These are phyloP conservation scores for Ctenosaura bakeri DNA, from an alignment of 2,797 vertebrate species.

Conservation along the genomic window DNA sequence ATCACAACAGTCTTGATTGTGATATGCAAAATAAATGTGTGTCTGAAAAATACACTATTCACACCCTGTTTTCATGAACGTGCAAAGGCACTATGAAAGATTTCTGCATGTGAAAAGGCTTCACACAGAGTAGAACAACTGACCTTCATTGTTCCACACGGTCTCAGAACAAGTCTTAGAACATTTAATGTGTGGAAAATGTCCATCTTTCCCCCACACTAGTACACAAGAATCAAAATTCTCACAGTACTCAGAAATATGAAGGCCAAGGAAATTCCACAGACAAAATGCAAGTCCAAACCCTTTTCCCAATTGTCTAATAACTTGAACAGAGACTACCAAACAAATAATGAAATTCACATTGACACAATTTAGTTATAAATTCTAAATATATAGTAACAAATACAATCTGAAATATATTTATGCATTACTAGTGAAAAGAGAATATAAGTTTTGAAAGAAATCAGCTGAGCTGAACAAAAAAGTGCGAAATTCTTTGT, in stretches of 20 bases:
- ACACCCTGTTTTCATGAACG: neutral
- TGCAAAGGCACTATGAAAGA: neutral
- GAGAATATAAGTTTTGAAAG: neutral
- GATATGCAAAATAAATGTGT: neutral
- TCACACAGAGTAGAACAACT: neutral
- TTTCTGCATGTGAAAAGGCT: neutral
- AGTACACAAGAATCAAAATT: neutral
- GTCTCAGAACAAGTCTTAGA: neutral
- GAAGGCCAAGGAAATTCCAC: neutral
- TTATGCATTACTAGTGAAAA: neutral
- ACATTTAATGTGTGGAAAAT: neutral
- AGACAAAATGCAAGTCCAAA: neutral
- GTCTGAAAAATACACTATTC: neutral
- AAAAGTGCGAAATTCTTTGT: neutral
- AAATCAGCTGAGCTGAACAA: neutral
- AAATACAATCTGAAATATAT: neutral
- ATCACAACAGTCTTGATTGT: neutral
- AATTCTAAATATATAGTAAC: neutral
- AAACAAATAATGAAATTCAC: conserved; percentile 10
- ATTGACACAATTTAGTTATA: neutral
- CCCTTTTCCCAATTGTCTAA: neutral
- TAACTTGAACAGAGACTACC: neutral
- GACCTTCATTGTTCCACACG: neutral
- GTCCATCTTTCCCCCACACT: neutral
- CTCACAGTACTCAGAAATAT: neutral